These are phyloP conservation scores for Aurelia coerulea DNA, from an alignment of 30 jellyfish, hydroid and myxozoan species.

Conservation along the genomic window DNA sequence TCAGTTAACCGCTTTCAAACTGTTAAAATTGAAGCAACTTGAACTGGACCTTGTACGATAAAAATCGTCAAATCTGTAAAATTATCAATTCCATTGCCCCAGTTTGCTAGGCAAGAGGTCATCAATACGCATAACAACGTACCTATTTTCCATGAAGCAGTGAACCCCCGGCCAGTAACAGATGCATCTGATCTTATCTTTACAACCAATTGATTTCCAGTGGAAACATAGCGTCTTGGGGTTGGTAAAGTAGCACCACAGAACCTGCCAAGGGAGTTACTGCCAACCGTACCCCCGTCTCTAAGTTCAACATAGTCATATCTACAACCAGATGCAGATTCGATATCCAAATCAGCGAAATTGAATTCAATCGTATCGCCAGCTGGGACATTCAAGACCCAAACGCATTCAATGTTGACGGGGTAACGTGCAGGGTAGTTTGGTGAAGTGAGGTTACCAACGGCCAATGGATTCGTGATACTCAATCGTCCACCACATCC, in stretches of 20 bases:
- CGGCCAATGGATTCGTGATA: conserved; percentile 40
- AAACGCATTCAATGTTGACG: conserved; percentile 38
- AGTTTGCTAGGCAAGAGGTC: too few species aligned
- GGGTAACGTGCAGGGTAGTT: conserved; percentile 68
- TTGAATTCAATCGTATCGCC: conserved; percentile 64
- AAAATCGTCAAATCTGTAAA: too few species aligned
- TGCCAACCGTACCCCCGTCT: conserved; percentile 69
- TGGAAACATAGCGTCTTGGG: conserved; percentile 45
- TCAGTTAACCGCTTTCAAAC: too few species aligned
- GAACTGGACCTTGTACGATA: too few species aligned
- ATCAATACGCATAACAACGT: neutral
- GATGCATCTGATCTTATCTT: conserved; percentile 61
- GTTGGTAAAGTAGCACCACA: conserved; percentile 59
- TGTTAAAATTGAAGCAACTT: too few species aligned
- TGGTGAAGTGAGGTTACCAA: conserved; percentile 69
- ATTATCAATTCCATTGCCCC: too few species aligned
- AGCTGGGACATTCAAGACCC: conserved; percentile 73
- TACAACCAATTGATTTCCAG: conserved; percentile 71
- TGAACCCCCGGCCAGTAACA: conserved; percentile 70
- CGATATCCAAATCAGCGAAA: conserved; percentile 63
- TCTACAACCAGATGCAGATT: conserved; percentile 36
- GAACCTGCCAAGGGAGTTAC: conserved; percentile 42
- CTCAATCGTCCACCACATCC: conserved; percentile 73
- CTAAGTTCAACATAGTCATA: conserved; percentile 67
- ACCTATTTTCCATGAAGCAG: conserved; percentile 84